Percentiles rank a stretch among this genome's conserved stretches.
Evolutionary conservation across 2,888 invertebrate species (phyloP).

Genomic region (Callosobruchus maculatus): DNA sequence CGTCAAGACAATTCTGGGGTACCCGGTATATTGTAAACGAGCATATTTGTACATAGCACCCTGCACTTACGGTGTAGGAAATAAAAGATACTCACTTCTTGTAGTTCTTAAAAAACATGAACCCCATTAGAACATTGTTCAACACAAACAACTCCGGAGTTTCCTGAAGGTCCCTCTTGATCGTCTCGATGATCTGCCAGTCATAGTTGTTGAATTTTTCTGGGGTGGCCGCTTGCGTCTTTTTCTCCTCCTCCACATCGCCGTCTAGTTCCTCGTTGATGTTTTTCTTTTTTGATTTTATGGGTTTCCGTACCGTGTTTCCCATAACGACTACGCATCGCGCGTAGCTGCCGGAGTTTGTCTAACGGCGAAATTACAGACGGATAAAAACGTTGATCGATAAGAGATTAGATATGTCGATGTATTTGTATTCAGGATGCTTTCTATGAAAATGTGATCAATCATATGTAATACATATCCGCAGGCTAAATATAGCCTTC

Average conservation of each 20-base stretch:
- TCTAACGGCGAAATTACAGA: too few species aligned
- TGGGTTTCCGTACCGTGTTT: background rate
- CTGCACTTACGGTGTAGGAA: too few species aligned
- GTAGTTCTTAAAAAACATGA: constrained; percentile 77
- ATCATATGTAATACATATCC: too few species aligned
- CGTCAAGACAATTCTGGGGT: too few species aligned
- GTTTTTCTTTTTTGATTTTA: background rate
- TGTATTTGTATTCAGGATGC: background rate
- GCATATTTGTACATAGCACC: too few species aligned
- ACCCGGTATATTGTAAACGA: too few species aligned
- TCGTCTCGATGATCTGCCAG: constrained; percentile 54
- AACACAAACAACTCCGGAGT: constrained; percentile 68
- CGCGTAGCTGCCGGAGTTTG: background rate
- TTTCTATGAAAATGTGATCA: background rate
- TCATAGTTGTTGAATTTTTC: constrained; percentile 34
- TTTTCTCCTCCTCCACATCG: background rate
- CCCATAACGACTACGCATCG: background rate
- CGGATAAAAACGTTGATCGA: background rate
- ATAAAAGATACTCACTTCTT: constrained; percentile 68
- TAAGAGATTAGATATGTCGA: background rate
- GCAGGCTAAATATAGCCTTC: too few species aligned
- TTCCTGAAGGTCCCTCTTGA: constrained; percentile 58
- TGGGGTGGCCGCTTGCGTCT: background rate
- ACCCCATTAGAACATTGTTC: constrained; percentile 70
- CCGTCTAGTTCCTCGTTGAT: background rate